Base-by-base conservation (phyloP, 2,797 vertebrate genomes). In the Melanotaenia boesemani region DNA sequence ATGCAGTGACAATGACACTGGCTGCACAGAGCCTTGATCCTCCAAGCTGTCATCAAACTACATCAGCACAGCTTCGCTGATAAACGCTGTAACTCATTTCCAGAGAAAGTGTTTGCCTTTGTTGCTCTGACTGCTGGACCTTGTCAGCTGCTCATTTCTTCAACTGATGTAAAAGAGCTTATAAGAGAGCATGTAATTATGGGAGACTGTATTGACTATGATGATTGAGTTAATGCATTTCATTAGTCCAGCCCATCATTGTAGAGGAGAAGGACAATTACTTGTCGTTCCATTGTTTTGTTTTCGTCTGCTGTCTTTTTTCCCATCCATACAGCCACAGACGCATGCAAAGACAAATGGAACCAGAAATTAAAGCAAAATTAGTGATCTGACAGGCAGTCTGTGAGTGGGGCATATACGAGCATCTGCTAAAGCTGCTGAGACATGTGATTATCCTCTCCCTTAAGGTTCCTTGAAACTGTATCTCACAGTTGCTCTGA, bases 381-480 rank as follows among this genome's bases (percentile, higher is more conserved):
- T 86, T 80, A 83, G 80, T 70, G 70, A 72, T 81, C 64, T 86
- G 69, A 57, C 70, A 77, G 67, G 63, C 62, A 70, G 72, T 79
- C 74, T 30, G 65, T 77, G 84, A 80, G 81, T 74, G 16, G 64
- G 70, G 65, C 56, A 74, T 77, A 74, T 70, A 67, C 68, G 37
- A 62, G 76, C 22, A 41, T 64, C 70, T 84, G 63, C 67, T 16
- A 57, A 73, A 61, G 80, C 62, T 74, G 86, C 70, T 63, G 72
- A 87, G 79, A 86, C 76, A 69, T 81, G 72, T 83, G 81, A 86
- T 85, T 83, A 87, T 86, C 82, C 86, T 81, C 84, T 81, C 84
- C 77, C 69, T 87, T 75, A 67, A 48, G 48, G 56, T 85, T 80
- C 55, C 77, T 81, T 46, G n/a, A 68, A 77, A 74, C 72, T 58